Evolutionary conservation across 2,888 invertebrate genomes (phyloP).

Genomic region (Cosmia pyralina): DNA sequence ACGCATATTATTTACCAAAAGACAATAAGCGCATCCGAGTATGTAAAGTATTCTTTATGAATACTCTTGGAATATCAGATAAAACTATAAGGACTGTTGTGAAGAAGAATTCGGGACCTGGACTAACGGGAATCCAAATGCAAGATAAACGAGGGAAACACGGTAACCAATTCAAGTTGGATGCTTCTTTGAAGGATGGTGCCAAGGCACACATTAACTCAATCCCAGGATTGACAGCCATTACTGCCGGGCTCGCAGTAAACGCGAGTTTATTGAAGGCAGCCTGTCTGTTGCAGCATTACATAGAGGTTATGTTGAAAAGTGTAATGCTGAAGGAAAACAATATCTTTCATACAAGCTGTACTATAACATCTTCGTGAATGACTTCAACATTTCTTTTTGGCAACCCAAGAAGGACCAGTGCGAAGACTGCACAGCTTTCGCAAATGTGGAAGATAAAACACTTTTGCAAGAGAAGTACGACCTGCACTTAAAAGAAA

Average conservation of each 20-base stretch:
- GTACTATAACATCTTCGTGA: too few species aligned
- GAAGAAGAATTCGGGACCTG: too few species aligned
- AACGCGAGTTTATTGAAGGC: slow-evolving; percentile 41
- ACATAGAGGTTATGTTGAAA: slow-evolving; percentile 24
- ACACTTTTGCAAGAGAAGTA: too few species aligned
- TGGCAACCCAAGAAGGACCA: too few species aligned
- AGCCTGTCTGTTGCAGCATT: slow-evolving; percentile 43
- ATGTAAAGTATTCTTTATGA: slow-evolving; percentile 54
- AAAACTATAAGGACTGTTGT: slow-evolving; percentile 26
- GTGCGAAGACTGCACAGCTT: too few species aligned
- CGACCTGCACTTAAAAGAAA: too few species aligned
- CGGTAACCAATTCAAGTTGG: slow-evolving; percentile 10
- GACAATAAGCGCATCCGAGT: slow-evolving; percentile 44
- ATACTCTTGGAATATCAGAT: slow-evolving; percentile 49
- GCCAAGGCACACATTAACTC: slow-evolving; percentile 11
- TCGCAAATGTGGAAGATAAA: too few species aligned
- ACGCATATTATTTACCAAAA: slow-evolving; percentile 43
- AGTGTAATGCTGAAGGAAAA: too few species aligned
- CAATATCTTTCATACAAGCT: too few species aligned
- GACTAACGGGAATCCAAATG: slow-evolving; percentile 2
- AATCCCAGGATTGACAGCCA: slow-evolving; percentile 18
- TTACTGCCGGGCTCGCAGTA: slow-evolving; percentile 5
- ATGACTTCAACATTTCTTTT: too few species aligned
- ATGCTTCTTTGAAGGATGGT: slow-evolving; percentile 8
- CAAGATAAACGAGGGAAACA: slow-evolving; percentile 25